Percentiles rank a stretch among this genome's conserved stretches.
Evolutionary conservation across 2,888 invertebrate genomes (phyloP).

Genomic region (Pimpla rufipes): DNA sequence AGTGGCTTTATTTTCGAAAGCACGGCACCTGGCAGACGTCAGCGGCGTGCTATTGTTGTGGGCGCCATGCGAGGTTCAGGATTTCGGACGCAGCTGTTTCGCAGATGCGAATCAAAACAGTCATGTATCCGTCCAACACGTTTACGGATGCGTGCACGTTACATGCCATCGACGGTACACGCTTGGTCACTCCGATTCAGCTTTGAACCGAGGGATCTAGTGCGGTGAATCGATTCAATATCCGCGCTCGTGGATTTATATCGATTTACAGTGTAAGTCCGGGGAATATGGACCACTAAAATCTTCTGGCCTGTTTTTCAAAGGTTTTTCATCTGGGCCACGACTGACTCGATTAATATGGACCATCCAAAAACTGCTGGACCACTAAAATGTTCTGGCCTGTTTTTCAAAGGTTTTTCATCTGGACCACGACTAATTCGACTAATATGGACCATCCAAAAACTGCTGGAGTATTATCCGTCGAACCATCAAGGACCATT

Average conservation of each 20-base stretch:
- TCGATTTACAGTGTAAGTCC: no score
- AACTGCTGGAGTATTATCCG: no score
- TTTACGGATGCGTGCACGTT: neutral
- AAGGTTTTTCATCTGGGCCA: no score
- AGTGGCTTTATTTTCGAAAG: constrained; percentile 1
- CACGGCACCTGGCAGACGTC: neutral
- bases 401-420: no score
- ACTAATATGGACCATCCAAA: no score
- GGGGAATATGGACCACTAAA: no score
- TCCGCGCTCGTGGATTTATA: neutral
- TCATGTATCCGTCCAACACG: neutral
- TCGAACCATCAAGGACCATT: no score
- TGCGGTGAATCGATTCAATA: neutral
- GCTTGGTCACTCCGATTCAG: neutral
- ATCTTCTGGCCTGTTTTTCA: no score
- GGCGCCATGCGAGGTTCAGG: neutral
- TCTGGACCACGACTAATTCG: no score
- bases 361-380: no score
- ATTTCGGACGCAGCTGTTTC: neutral
- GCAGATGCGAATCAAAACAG: constrained; percentile 1
- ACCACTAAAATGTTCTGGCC: no score
- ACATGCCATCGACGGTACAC: neutral
- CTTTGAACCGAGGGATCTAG: neutral
- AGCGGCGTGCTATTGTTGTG: neutral
- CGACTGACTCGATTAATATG: no score